These are phyloP conservation scores for Rapana venosa DNA, from an alignment of 2,888 invertebrate species.

Conservation along the genomic window DNA sequence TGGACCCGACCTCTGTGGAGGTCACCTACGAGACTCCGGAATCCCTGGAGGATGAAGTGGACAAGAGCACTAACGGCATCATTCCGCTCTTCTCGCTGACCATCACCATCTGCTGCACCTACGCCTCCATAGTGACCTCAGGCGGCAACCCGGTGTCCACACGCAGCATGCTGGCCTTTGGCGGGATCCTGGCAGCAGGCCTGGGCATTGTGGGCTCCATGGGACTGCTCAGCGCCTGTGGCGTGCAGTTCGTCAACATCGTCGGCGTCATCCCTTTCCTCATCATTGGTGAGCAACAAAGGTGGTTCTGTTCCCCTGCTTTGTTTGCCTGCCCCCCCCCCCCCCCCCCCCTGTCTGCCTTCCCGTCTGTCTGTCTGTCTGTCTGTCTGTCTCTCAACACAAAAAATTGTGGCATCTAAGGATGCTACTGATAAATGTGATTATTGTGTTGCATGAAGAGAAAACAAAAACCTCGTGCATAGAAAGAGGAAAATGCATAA, in stretches of 20 bases:
- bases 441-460: too few species aligned
- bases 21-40: constrained; percentile 51
- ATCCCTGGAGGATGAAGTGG: constrained; percentile 58
- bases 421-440: too few species aligned
- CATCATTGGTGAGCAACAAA: constrained; percentile 56
- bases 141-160: constrained; percentile 58
- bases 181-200: constrained; percentile 58
- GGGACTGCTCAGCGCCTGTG: constrained; percentile 58
- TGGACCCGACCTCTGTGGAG: constrained; percentile 24
- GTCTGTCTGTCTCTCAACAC: neutral
- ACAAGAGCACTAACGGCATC: constrained; percentile 52
- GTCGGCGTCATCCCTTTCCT: constrained; percentile 67
- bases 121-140: constrained; percentile 49
- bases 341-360: neutral
- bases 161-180: constrained; percentile 54
- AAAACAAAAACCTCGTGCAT: too few species aligned
- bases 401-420: neutral
- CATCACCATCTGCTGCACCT: constrained; percentile 50
- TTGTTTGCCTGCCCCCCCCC: too few species aligned
- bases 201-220: constrained; percentile 62
- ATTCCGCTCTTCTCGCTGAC: constrained; percentile 48
- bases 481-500: too few species aligned
- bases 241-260: constrained; percentile 62
- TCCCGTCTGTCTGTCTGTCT: neutral
- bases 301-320: neutral